Evolutionary conservation across 1,140 invertebrate species (phyloP).

Genomic region (Drosophila ironensis): DNA sequence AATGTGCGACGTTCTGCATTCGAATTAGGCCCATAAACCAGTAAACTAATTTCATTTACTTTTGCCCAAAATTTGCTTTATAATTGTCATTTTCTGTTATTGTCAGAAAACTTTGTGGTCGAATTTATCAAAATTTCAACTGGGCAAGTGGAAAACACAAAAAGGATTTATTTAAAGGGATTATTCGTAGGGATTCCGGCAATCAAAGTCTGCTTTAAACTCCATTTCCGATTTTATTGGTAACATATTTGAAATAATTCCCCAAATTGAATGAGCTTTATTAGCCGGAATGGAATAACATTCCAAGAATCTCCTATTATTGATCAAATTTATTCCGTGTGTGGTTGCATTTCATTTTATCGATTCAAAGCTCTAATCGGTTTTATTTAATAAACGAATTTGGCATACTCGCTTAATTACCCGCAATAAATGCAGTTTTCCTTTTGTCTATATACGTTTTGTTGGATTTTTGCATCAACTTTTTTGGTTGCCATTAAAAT

Average conservation of each 20-base stretch:
- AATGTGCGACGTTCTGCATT: slow-evolving; percentile 34
- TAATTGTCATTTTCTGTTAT: slow-evolving; percentile 48
- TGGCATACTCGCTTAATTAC: neutral
- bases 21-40: slow-evolving; percentile 41
- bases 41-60: slow-evolving; percentile 58
- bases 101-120: slow-evolving; percentile 41
- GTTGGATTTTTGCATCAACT: no score
- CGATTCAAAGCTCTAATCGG: no score
- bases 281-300: neutral
- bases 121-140: slow-evolving; percentile 29
- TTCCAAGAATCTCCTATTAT: neutral
- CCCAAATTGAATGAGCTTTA: neutral
- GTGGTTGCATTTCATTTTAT: no score
- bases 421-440: neutral
- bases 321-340: no score
- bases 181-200: no score
- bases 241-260: neutral
- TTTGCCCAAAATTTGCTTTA: slow-evolving; percentile 34
- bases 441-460: no score
- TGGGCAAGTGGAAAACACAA: neutral
- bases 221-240: neutral
- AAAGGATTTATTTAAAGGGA: neutral
- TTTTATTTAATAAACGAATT: neutral
- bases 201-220: neutral
- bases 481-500: no score